Evolutionary conservation across 2,797 vertebrate genomes (phyloP), one percentile per base, ranked within the genome.

Genomic region (Coilia nasus): DNA sequence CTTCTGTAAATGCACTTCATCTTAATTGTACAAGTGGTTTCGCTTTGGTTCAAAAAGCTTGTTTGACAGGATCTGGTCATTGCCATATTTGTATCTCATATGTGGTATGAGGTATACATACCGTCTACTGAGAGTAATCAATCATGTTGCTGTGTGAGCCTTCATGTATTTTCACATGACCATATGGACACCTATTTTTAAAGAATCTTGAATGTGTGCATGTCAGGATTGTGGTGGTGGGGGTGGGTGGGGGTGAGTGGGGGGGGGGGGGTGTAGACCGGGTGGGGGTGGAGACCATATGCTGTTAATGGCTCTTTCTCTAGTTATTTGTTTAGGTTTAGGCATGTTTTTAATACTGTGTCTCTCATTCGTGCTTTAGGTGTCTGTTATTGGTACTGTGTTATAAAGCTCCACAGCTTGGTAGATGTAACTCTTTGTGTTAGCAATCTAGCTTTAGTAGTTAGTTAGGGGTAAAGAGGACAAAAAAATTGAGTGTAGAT

Each of bases 161-260:
- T 54, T 54, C 50, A 54, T 54, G 28, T 71, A 21, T 59, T 19
- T 71, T 5, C 21, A 31, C 11, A 78, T 78, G 71, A 44, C 31
- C 71, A 78, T 78, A 78, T 78, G 71, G 71, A 35, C 19, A 15
- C 11, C 64, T 71, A 31, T 71, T 71, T 71, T 71, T 41, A 17
- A 17, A 15, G 64, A 15, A 71, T 35, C 64, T 71, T 15, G 28
- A 71, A 28, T 15, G 28, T 35, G 57, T 59, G 57, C 50, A 54
- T 54, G 50, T 54, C 50, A 54, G 50, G 14, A 10, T 54, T 3
- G 46, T 67, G 62, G 3, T 35, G 67, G 15, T 14, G 25, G 3
- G 12, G 31, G 31, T 41, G 35, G 23, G 62, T 0, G 7, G 62
- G 62, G 10, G 28, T 25, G 64, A 3, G 25, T 12, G 23, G 11